Evolutionary conservation across 2,888 invertebrate genomes (phyloP), one percentile per base, ranked within the genome.

Genomic region (Eurytoma adleriae): DNA sequence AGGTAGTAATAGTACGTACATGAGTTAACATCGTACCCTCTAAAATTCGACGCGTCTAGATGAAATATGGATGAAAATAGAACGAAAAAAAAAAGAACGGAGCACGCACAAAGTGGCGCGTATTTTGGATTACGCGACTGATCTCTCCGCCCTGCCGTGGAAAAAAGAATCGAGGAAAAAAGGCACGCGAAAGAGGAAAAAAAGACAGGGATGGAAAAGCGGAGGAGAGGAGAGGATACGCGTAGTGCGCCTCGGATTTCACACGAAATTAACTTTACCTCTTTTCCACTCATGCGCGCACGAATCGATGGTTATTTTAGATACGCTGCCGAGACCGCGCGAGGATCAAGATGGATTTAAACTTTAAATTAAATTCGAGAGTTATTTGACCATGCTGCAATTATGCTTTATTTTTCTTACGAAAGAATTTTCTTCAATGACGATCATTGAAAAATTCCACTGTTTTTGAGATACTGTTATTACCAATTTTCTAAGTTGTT

Each of bases 241-340:
- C 59, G 61, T 4, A 20, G 54, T 56, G 24, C 73, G 64, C 56
- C 86, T 88, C 86, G 86, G 86, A 88, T 88, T 87, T 88, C 88
- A 88, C 88, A 87, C 86, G 85, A 86, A 88, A 88, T 88, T 88
- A 88, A 88, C 87, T 86, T 87, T 85, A 73, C 73, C 73, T 73
- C 73, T 73, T 73, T 73, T 73, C 66, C 56, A 18, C 66, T 52
- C 64, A 4, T 24, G 56, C 73, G 27, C 13, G 59, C 52, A 52
- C 59, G 61, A 76, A 76, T 76, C 76, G 76, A 76, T 76, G 76
- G 61, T 76, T 76, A 69, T 76, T 76, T 76, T 76, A 76, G 68
- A 68, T 68, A 68, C 59, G 68, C 52, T 68, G 12, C 27, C 52
- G 52, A 68, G 68, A 68, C 68, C 52, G 68, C 76, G 59, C 52